These are phyloP conservation scores for Schlechtendalia chinensis DNA, from an alignment of 1,140 invertebrate genomes.

Conservation along the genomic window DNA sequence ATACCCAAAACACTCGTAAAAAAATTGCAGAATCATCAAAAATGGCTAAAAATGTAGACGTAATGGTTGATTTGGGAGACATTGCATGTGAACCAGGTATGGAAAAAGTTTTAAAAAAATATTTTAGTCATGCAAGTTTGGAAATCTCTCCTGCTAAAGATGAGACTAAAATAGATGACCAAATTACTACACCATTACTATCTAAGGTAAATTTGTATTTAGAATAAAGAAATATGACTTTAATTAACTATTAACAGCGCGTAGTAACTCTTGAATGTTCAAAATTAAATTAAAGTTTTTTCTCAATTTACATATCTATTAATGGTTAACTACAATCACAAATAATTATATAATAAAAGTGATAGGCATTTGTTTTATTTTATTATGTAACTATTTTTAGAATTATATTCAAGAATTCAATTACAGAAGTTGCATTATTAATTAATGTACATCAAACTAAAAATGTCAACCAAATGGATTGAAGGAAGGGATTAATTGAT, in stretches of 20 bases:
- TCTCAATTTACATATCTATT: too few relatives aligned
- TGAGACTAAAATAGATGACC: slow-evolving; percentile 41
- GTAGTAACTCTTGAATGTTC: background rate
- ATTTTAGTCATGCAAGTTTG: slow-evolving; percentile 46
- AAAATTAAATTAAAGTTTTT: too few relatives aligned
- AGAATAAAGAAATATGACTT: background rate
- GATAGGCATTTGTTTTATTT: too few relatives aligned
- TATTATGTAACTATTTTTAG: too few relatives aligned
- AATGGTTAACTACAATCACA: too few relatives aligned
- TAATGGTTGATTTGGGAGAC: slow-evolving; percentile 35
- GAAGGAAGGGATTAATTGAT: too few relatives aligned
- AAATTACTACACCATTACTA: slow-evolving; percentile 24
- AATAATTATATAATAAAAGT: too few relatives aligned
- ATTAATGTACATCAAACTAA: too few relatives aligned
- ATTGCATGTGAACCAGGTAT: slow-evolving; percentile 17
- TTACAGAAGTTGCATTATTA: too few relatives aligned
- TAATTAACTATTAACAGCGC: background rate
- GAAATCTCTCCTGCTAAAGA: slow-evolving; percentile 38
- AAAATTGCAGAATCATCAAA: slow-evolving; percentile 39
- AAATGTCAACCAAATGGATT: too few relatives aligned
- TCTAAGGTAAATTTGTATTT: slow-evolving; percentile 18
- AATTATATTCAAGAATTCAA: too few relatives aligned
- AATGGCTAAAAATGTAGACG: slow-evolving; percentile 45
- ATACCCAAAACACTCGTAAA: slow-evolving; percentile 27
- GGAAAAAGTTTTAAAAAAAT: slow-evolving; percentile 31